Evolutionary conservation across 1,140 invertebrate genomes (phyloP).

Genomic region (Tetraneura akinire): DNA sequence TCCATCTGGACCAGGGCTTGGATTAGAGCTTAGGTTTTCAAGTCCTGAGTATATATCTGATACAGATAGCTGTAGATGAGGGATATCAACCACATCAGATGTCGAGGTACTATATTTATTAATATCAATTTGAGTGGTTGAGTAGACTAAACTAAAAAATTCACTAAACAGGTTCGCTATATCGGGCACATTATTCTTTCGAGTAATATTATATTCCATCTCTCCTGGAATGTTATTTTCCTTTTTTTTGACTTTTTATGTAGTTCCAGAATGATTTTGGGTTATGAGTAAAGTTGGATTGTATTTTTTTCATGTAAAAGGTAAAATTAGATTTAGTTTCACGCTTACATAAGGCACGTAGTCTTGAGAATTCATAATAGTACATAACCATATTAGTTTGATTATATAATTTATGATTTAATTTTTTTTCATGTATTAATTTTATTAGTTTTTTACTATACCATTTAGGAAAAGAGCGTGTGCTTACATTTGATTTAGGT

Average conservation of each 20-base stretch:
- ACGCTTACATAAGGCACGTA: no score
- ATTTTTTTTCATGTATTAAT: no score
- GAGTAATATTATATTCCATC: background rate
- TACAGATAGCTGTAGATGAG: background rate
- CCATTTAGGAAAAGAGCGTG: background rate
- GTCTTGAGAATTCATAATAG: no score
- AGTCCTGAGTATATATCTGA: background rate
- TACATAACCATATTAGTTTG: no score
- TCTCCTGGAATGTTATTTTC: background rate
- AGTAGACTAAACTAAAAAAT: background rate
- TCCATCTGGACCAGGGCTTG: background rate
- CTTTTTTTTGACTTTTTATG: background rate
- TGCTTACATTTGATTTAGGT: no score
- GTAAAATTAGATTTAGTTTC: no score
- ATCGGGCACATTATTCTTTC: background rate
- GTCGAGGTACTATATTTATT: background rate
- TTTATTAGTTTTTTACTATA: no score
- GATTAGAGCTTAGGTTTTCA: background rate
- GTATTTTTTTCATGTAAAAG: background rate
- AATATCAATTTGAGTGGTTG: background rate
- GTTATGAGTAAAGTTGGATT: no score
- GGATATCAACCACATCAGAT: background rate
- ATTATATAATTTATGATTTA: no score
- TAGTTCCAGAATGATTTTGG: background rate
- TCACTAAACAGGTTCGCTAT: no score